Percentiles rank a stretch among this genome's conserved stretches.
Evolutionary conservation across 2,888 invertebrate species (phyloP).

Genomic region (Nipponacmea schrenckii): DNA sequence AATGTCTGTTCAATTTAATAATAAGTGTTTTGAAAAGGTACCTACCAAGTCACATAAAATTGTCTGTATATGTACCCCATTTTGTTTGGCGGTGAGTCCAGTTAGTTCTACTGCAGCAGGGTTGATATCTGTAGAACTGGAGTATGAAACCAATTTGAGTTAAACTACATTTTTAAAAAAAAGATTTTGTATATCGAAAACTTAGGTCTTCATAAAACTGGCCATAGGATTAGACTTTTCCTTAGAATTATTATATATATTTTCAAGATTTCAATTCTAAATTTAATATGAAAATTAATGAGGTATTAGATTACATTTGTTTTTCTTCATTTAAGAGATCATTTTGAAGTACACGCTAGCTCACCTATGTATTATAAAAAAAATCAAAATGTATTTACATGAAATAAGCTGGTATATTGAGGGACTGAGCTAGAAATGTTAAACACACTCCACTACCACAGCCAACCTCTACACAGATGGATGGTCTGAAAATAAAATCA

Average conservation of each 20-base stretch:
- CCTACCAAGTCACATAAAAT: slow-evolving; percentile 67
- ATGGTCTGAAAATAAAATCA: slow-evolving; percentile 41
- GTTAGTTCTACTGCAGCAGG: slow-evolving; percentile 81
- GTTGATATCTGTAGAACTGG: slow-evolving; percentile 81
- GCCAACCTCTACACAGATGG: slow-evolving; percentile 82
- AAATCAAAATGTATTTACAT: slow-evolving; percentile 52
- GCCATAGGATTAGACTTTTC: too few relatives aligned
- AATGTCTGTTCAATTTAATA: not conserved
- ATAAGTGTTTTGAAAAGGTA: not conserved
- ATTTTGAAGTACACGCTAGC: too few relatives aligned
- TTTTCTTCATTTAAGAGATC: too few relatives aligned
- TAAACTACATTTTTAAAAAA: too few relatives aligned
- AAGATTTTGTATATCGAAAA: too few relatives aligned
- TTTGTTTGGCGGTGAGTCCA: slow-evolving; percentile 76
- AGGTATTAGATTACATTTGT: too few relatives aligned
- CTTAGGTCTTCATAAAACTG: too few relatives aligned
- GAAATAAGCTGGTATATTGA: slow-evolving; percentile 73
- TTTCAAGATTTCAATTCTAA: too few relatives aligned
- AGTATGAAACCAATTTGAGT: too few relatives aligned
- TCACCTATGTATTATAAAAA: too few relatives aligned
- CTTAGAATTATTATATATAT: too few relatives aligned
- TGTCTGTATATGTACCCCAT: slow-evolving; percentile 72
- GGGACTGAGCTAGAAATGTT: slow-evolving; percentile 80
- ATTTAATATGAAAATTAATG: too few relatives aligned
- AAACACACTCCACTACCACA: slow-evolving; percentile 92